Percentiles rank a stretch among this genome's conserved stretches.
Conservation (phyloP, 2,888 invertebrate species). For the Drosophila lutescens region DNA sequence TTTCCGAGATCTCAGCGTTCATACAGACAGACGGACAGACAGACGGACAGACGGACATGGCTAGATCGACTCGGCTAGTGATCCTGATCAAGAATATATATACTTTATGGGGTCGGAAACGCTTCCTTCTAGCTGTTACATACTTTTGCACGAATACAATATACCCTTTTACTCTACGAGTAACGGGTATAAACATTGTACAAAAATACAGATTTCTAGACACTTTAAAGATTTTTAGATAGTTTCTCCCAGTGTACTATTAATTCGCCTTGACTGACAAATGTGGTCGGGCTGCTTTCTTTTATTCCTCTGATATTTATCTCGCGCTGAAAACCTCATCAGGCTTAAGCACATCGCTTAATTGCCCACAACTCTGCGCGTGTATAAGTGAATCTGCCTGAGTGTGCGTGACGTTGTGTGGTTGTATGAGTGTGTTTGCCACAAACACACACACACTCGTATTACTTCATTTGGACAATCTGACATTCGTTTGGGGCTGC, state of each 20-base stretch:
- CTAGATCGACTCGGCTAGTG: too few relatives aligned
- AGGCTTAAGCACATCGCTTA: conserved; percentile 70
- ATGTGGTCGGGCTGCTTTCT: conserved; percentile 24
- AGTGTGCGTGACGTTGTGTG: not conserved
- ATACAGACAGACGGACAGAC: too few relatives aligned
- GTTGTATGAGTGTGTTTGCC: not conserved
- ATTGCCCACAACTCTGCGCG: conserved; percentile 50
- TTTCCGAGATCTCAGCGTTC: too few relatives aligned
- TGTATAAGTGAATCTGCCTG: conserved; percentile 5
- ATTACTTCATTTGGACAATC: conserved; percentile 44
- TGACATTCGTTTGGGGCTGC: conserved; percentile 30
- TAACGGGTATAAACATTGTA: too few relatives aligned
- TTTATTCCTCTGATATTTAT: conserved; percentile 65
- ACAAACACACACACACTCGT: conserved; percentile 4
- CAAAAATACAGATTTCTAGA: not conserved
- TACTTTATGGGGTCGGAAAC: too few relatives aligned
- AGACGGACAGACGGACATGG: too few relatives aligned
- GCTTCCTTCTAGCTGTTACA: too few relatives aligned
- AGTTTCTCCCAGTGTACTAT: not conserved
- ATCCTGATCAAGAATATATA: too few relatives aligned
- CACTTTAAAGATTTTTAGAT: not conserved
- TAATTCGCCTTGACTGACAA: conserved; percentile 25
- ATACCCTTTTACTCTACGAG: too few relatives aligned
- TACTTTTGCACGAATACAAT: too few relatives aligned
- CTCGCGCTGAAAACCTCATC: conserved; percentile 76